These are phyloP conservation scores for Drosophila koepferae DNA, from an alignment of 2,888 invertebrate genomes.

Conservation along the genomic window DNA sequence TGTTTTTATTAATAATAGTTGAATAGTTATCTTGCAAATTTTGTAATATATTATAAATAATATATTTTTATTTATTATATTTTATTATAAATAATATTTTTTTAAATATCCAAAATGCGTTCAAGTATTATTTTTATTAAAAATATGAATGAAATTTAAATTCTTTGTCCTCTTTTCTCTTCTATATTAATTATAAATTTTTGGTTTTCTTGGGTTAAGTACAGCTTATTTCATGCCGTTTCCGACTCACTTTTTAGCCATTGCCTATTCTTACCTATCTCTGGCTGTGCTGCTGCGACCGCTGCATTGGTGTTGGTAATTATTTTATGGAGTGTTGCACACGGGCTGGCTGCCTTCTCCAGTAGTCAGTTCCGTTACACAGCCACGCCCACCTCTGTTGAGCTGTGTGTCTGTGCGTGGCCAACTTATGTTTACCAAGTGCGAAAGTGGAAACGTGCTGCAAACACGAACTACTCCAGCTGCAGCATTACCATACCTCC, in stretches of 20 bases:
- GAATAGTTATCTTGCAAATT: too few relatives aligned
- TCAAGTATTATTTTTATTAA: neutral
- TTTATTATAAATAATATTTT: too few relatives aligned
- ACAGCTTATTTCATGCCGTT: constrained; percentile 13
- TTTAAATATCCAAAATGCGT: neutral
- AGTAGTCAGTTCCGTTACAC: neutral
- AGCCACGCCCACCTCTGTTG: neutral
- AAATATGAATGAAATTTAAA: too few relatives aligned
- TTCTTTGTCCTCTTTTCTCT: too few relatives aligned
- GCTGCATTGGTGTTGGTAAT: constrained; percentile 70
- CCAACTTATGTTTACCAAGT: constrained; percentile 80
- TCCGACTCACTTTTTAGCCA: constrained; percentile 27
- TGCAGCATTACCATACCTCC: constrained; percentile 43
- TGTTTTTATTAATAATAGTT: too few relatives aligned
- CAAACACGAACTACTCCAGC: constrained; percentile 71
- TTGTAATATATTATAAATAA: too few relatives aligned
- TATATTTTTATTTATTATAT: too few relatives aligned
- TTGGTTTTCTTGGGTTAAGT: constrained; percentile 14
- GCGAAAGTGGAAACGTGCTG: constrained; percentile 80
- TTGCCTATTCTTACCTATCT: constrained; percentile 20
- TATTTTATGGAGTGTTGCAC: constrained; percentile 73
- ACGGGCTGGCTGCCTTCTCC: constrained; percentile 22
- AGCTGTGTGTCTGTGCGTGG: constrained; percentile 56
- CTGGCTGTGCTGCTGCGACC: constrained; percentile 16
- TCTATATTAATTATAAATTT: too few relatives aligned